Evolutionary conservation across 92 coral and sea anemone genomes (phyloP), one percentile per base, ranked within the genome.

Genomic region (Zoanthus sociatus): DNA sequence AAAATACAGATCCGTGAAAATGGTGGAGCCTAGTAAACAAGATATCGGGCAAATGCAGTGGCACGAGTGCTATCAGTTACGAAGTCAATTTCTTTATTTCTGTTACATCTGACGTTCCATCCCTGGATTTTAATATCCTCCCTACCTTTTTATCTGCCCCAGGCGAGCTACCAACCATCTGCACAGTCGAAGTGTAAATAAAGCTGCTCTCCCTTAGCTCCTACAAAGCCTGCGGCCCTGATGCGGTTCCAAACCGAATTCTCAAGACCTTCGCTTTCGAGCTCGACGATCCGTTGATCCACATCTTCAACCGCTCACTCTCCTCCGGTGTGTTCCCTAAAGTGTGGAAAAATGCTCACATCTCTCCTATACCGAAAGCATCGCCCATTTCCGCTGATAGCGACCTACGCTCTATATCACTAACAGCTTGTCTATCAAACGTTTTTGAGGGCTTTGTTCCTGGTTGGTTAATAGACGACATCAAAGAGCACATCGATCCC

Each of bases 371-470:
- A 11, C 72, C 72, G 7, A 67, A 67, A 30, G 53, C 17, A 13
- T 8, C 50, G 1, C 77, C 77, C 37, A 6, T 71, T 15, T 8
- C 77, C 12, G 51, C 7, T 14, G 44, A 26, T 33, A 67, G 72
- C 72, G 72, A 67, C 33, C 42, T 82, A 45, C 51, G 86, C 17
- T 58, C 76, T 1, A 67, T 82, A 47, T 56, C 86, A 4, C 76
- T 44, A 3, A 82, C 76, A 42, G 58, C 86, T 4, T 30, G 86
- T 17, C 17, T 82, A 21, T 71, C 74, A 6, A 82, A 82, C 61
- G 71, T 82, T 8, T 58, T 66, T 3, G 86, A 82, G n/a, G 86
- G 66, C 74, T 82, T 79, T 79, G 84, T 48, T 4, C 20, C 60
- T 7, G 17, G 53, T 4, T 79, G 84, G 47, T 53, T 79, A 6